These are phyloP conservation scores for Xiphorhynchus elegans DNA, from an alignment of 2,113 vertebrate species.

Conservation along the genomic window DNA sequence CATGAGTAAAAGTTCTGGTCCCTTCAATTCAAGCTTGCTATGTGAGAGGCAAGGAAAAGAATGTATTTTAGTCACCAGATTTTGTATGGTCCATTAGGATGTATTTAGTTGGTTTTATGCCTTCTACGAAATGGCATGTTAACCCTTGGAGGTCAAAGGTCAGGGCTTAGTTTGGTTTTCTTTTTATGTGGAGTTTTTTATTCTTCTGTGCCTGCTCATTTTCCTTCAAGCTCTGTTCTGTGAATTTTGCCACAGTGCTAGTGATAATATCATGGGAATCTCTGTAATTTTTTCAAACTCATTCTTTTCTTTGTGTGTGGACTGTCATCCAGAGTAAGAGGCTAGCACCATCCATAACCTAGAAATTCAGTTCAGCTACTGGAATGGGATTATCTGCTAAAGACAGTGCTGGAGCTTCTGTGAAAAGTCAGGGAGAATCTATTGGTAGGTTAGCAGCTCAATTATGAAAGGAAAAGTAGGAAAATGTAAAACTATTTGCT, in stretches of 20 bases:
- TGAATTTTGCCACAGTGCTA: background rate
- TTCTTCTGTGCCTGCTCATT: background rate
- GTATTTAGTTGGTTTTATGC: background rate
- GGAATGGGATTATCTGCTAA: background rate
- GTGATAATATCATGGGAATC: background rate
- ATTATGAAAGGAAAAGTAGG: background rate
- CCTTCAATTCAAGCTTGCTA: background rate
- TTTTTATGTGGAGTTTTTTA: rapidly evolving
- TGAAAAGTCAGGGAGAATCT: background rate
- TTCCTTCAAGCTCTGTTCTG: background rate
- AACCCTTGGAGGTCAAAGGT: background rate
- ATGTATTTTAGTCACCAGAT: background rate
- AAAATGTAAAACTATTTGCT: background rate
- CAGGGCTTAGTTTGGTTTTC: background rate
- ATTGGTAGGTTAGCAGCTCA: background rate
- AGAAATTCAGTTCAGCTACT: background rate
- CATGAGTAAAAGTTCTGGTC: background rate
- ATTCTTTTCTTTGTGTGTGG: background rate
- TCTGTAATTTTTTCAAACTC: background rate
- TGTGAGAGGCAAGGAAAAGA: background rate
- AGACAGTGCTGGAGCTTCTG: background rate
- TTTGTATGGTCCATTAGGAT: background rate
- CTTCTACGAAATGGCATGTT: background rate
- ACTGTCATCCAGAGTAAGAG: background rate
- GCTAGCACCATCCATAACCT: background rate